These are phyloP conservation scores for Prinia subflava DNA, from an alignment of 2,113 vertebrate species.

Conservation along the genomic window DNA sequence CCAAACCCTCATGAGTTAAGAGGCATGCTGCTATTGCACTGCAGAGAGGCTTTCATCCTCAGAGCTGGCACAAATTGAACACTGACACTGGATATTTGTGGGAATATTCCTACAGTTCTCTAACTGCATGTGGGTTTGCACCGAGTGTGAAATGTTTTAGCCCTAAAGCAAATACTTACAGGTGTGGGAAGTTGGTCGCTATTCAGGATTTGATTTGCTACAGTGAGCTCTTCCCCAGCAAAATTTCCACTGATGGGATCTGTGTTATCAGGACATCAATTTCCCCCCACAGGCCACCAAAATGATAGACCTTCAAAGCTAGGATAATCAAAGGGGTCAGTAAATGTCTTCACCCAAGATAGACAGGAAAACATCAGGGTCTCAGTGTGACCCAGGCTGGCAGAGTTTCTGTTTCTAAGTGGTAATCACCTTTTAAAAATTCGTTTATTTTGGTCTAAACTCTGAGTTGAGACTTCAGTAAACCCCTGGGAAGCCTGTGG, in stretches of 20 bases:
- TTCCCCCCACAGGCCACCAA: neutral
- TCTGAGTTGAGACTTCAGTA: neutral
- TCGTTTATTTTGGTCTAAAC: neutral
- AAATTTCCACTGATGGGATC: neutral
- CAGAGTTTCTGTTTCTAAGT: neutral
- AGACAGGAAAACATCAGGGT: neutral
- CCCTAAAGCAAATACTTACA: neutral
- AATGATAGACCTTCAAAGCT: neutral
- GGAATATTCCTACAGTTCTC: neutral
- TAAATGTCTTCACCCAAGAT: neutral
- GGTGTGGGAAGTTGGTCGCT: neutral
- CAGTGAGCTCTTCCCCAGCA: neutral
- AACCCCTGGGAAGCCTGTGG: neutral
- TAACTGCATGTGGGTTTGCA: neutral
- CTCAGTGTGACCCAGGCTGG: neutral
- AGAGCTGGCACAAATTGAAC: neutral
- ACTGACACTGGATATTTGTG: neutral
- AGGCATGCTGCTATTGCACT: neutral
- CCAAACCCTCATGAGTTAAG: neutral
- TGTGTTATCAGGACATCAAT: neutral
- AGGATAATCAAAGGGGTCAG: neutral
- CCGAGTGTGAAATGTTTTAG: neutral
- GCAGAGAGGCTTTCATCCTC: neutral
- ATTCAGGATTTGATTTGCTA: neutral
- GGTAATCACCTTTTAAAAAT: neutral